A percentile compares a stretch with the other conserved stretches of the same genome.
Evolutionary conservation across 2,888 invertebrate genomes (phyloP).

Genomic region (Drosophila subquinaria): DNA sequence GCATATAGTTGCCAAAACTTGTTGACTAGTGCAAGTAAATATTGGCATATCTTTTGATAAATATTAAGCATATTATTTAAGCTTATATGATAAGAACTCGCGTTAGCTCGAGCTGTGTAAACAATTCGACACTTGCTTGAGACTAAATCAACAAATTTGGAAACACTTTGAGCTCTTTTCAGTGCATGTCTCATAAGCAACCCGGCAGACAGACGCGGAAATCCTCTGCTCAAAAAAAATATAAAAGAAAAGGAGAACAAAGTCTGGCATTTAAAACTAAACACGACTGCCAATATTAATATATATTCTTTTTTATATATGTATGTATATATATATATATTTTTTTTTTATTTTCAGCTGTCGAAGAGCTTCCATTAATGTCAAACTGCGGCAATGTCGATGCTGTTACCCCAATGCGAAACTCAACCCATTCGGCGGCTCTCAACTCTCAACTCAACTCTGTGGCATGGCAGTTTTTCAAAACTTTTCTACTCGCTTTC

Average conservation of each 20-base stretch:
- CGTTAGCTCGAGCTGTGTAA: constrained; percentile 22
- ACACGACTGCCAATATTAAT: constrained; percentile 62
- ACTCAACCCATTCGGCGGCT: constrained; percentile 24
- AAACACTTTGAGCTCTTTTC: constrained; percentile 14
- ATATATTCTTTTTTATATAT: constrained; percentile 45
- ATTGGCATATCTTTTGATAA: neutral
- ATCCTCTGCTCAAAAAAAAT: neutral
- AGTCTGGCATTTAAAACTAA: constrained; percentile 51
- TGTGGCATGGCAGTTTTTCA: constrained; percentile 51
- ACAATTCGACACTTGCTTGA: constrained; percentile 21
- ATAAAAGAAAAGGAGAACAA: constrained; percentile 1
- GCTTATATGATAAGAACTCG: neutral
- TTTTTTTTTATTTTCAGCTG: constrained; percentile 23
- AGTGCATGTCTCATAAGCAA: constrained; percentile 4
- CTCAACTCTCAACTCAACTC: constrained; percentile 18
- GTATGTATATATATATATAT: neutral
- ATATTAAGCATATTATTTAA: neutral
- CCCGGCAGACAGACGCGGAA: constrained; percentile 13
- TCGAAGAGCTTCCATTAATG: constrained; percentile 56
- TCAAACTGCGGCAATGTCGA: constrained; percentile 45
- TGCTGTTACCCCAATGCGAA: constrained; percentile 20
- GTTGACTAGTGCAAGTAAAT: neutral
- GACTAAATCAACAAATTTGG: constrained; percentile 20
- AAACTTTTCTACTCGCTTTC: constrained; percentile 31
- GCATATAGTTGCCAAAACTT: neutral